phyloP scores from a whole-genome alignment of 1,140 invertebrate species.

The Chironomus striatipennis region DNA sequence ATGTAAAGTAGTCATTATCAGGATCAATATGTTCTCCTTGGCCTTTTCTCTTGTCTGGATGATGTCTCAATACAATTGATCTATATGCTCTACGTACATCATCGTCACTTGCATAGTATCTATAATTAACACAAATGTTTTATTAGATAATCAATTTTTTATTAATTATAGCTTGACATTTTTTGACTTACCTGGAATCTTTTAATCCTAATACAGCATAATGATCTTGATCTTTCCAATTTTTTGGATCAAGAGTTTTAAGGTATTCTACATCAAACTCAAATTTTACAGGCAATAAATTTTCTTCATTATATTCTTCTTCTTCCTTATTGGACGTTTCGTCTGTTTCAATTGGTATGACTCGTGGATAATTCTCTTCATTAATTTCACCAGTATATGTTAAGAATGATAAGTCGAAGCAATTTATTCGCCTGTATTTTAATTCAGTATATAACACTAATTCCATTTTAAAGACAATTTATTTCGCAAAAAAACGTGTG shows the following conservation, averaged over 20 bases:
- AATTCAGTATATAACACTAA: slow-evolving; percentile 3
- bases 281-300: slow-evolving; percentile 38
- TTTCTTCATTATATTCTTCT: not conserved
- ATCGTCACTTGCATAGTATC: slow-evolving; percentile 72
- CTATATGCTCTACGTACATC: slow-evolving; percentile 89
- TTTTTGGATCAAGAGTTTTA: slow-evolving; percentile 84
- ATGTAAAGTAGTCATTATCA: slow-evolving; percentile 95
- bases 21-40: slow-evolving; percentile 71
- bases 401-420: not conserved
- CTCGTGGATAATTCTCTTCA: slow-evolving; percentile 17
- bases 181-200: slow-evolving; percentile 52
- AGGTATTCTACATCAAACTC: slow-evolving; percentile 81
- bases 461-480: not conserved
- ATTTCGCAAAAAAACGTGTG: slow-evolving; percentile 15
- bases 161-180: not conserved
- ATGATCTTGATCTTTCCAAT: slow-evolving; percentile 97
- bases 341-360: not conserved
- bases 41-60: slow-evolving; percentile 93
- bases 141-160: not conserved
- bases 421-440: slow-evolving; percentile 4
- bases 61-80: slow-evolving; percentile 88
- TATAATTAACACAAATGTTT: slow-evolving; percentile 26
- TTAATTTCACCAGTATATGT: not conserved
- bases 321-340: not conserved
- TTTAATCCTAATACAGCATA: slow-evolving; percentile 88